Conservation (phyloP, 2,797 vertebrate species). For the Phrynocephalus guinanensis region DNA sequence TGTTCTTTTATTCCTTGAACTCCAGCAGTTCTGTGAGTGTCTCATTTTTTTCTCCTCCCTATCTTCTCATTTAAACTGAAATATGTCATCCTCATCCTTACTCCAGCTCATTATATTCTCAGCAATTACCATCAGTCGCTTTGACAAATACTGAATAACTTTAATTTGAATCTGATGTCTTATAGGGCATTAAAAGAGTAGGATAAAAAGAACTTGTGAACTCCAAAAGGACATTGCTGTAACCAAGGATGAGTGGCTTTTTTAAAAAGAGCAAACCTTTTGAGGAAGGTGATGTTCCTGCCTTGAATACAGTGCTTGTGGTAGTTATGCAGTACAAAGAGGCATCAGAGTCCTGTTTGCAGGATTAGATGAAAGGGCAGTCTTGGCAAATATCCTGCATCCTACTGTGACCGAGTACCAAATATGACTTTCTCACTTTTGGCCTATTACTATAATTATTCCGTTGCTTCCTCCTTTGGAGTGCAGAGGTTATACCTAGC, state of each 20-base stretch:
- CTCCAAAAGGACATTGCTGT: constrained; percentile 9
- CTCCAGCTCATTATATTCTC: constrained; percentile 29
- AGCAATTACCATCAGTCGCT: constrained; percentile 30
- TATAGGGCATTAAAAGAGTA: constrained; percentile 34
- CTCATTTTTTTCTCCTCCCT: background rate
- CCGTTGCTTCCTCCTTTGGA: background rate
- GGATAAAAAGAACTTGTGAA: background rate
- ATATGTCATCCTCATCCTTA: constrained; percentile 1
- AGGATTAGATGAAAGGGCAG: background rate
- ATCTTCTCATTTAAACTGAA: constrained; percentile 35
- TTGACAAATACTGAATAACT: constrained; percentile 39
- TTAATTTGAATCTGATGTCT: constrained; percentile 25
- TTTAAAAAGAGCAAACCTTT: background rate
- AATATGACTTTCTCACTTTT: background rate
- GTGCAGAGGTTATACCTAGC: background rate
- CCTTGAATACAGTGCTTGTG: background rate
- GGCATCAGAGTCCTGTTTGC: background rate
- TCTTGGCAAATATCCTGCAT: background rate
- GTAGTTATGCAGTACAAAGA: background rate
- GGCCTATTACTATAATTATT: background rate
- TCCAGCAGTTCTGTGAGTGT: background rate
- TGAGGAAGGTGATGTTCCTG: background rate
- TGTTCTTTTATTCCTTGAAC: constrained; percentile 21
- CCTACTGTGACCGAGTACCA: background rate
- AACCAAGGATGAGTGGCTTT: background rate